Base-by-base conservation (phyloP, 53 echinoderm and acorn worm genomes). In the Astropecten irregularis region DNA sequence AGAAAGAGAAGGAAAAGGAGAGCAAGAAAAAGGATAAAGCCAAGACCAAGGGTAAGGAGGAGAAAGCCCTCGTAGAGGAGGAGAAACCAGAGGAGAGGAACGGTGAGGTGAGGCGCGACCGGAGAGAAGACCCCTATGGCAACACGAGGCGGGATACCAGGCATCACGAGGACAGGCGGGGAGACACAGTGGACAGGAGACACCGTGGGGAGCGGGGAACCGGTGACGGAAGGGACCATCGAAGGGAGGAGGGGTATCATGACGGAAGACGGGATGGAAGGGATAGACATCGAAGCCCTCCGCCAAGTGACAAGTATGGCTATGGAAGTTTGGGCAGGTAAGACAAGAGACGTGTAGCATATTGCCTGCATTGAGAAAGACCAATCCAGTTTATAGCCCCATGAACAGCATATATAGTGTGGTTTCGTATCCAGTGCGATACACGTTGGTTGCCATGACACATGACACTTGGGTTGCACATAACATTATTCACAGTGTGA, bases 321-420 rank as follows among this genome's bases (percentile, higher is more conserved):
- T 85, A 85, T 36, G 73, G 74, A 22, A 85, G 85, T 22, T 30
- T 85, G 9, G 85, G 74, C 71, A 85, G 85, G 85, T 85, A 15
- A 56, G 44, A 26, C 7, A 29, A n/a, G n/a, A n/a, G n/a, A n/a
- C n/a, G n/a, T n/a, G n/a, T n/a, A n/a, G n/a, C n/a, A n/a, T n/a
- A n/a, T n/a, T n/a, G n/a, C n/a, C n/a, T n/a, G n/a, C n/a, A n/a
- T n/a, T n/a, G n/a, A n/a, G n/a, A n/a, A n/a, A n/a, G n/a, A n/a
- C n/a, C n/a, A n/a, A n/a, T n/a, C n/a, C n/a, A n/a, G n/a, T n/a
- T n/a, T n/a, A n/a, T n/a, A n/a, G n/a, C n/a, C n/a, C n/a, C n/a
- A n/a, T n/a, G n/a, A n/a, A n/a, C n/a, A n/a, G n/a, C 6, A 58
- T 58, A 8, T 58, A 8, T 58, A 58, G 59, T 19, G 21, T 26